A percentile compares a stretch with the other conserved stretches of the same genome.
Evolutionary conservation across 1,140 invertebrate species (phyloP).

Genomic region (Apis cerana): DNA sequence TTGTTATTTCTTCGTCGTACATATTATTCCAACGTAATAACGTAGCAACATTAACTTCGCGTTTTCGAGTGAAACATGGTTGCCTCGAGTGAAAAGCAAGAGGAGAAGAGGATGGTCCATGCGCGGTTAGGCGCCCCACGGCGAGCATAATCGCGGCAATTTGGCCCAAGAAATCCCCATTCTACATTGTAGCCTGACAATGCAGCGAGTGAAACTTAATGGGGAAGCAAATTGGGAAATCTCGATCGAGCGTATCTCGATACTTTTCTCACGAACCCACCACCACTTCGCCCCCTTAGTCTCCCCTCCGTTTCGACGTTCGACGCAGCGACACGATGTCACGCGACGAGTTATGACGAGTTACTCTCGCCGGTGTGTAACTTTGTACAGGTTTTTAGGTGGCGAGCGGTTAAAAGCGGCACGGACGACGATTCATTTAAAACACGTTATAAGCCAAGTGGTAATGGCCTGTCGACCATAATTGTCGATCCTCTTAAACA

Average conservation of each 20-base stretch:
- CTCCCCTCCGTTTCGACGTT: not conserved
- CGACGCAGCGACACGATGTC: constrained; percentile 32
- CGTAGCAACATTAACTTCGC: constrained; percentile 3
- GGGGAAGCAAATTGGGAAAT: constrained; percentile 29
- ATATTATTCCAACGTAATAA: constrained; percentile 19
- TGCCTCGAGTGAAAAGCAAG: not conserved
- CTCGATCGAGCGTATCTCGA: constrained; percentile 39
- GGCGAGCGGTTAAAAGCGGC: constrained; percentile 43
- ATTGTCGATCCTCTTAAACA: constrained; percentile 61
- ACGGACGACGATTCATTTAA: constrained; percentile 55
- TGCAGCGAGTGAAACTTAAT: constrained; percentile 36
- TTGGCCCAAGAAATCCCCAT: constrained; percentile 2
- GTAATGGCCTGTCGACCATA: constrained; percentile 61
- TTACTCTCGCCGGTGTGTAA: not conserved
- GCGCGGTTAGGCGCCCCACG: not conserved
- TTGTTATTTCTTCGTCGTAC: not conserved
- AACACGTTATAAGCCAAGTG: constrained; percentile 57
- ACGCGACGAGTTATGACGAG: constrained; percentile 55
- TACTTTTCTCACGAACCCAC: constrained; percentile 38
- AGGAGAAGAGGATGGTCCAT: not conserved
- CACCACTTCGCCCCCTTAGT: no score
- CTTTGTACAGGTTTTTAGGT: constrained; percentile 57
- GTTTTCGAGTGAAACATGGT: constrained; percentile 27
- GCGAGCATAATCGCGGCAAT: constrained; percentile 32
- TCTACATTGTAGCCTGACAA: constrained; percentile 11